Conservation (phyloP, 2,888 invertebrate genomes). For the Pandemis cinnamomeana region DNA sequence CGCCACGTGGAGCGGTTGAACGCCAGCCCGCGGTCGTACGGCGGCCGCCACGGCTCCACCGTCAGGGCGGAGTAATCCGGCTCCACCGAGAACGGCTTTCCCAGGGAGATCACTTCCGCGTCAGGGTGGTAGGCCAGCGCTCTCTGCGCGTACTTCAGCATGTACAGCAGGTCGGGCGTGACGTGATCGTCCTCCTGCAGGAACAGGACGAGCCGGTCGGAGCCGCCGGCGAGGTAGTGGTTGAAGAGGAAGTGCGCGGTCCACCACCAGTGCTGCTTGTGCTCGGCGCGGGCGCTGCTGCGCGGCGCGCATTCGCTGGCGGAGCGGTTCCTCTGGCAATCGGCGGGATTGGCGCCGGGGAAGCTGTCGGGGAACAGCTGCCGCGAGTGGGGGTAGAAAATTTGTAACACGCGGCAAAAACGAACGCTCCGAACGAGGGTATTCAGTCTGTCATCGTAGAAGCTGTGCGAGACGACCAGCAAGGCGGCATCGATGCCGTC, state of each 20-base stretch:
- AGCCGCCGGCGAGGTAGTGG: conserved; percentile 30
- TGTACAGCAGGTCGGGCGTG: conserved; percentile 58
- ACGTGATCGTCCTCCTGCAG: conserved; percentile 60
- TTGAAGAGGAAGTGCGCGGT: conserved; percentile 59
- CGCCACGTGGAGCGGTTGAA: conserved; percentile 60
- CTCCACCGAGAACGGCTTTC: conserved; percentile 46
- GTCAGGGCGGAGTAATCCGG: conserved; percentile 51
- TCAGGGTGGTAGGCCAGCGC: conserved; percentile 49
- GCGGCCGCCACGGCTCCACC: conserved; percentile 60
- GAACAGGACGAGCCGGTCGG: conserved; percentile 55
- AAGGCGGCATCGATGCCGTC: conserved; percentile 50
- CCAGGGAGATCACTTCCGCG: conserved; percentile 56
- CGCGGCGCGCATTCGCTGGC: conserved; percentile 46
- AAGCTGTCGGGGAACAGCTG: conserved; percentile 57
- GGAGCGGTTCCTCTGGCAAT: conserved; percentile 44
- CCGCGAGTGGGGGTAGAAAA: conserved; percentile 62
- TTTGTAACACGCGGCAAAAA: conserved; percentile 64
- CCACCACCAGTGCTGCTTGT: conserved; percentile 72
- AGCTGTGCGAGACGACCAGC: conserved; percentile 64
- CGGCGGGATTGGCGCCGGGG: conserved; percentile 54
- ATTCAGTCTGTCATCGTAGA: conserved; percentile 54
- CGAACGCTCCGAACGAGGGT: conserved; percentile 52
- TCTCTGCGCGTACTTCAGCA: conserved; percentile 51
- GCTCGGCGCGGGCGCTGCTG: conserved; percentile 54
- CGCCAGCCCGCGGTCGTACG: conserved; percentile 57